Percentiles rank a stretch among this genome's conserved stretches.
Conservation (phyloP, 2,888 invertebrate species). For the Agriopis aurantiaria region DNA sequence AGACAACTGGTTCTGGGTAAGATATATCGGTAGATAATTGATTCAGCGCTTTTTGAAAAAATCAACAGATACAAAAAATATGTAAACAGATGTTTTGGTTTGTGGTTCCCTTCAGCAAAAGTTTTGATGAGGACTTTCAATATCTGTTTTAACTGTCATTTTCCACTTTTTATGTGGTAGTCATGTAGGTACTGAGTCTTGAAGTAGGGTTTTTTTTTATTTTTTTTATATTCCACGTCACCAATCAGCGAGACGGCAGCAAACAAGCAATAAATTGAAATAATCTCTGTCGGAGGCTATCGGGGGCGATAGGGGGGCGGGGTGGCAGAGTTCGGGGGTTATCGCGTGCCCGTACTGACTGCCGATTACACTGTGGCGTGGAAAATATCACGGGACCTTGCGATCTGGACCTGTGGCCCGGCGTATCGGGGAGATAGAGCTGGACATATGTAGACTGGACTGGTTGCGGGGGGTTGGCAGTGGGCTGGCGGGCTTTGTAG, state of each 20-base stretch:
- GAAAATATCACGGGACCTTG: conserved; percentile 54
- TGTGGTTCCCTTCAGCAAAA: no score
- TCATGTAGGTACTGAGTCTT: no score
- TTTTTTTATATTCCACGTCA: conserved; percentile 34
- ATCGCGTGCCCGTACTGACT: conserved; percentile 45
- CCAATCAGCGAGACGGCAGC: conserved; percentile 37
- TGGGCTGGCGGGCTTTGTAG: not conserved
- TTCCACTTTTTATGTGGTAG: no score
- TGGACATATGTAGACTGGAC: conserved; percentile 9
- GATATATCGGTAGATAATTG: no score
- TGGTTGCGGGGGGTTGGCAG: not conserved
- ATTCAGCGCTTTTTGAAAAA: no score
- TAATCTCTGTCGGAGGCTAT: conserved; percentile 52
- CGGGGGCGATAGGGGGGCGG: conserved; percentile 36
- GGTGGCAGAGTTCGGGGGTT: conserved; percentile 44
- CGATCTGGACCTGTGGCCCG: conserved; percentile 35
- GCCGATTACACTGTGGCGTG: conserved; percentile 34
- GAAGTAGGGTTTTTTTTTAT: no score
- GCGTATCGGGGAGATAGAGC: conserved; percentile 5
- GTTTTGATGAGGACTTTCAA: no score
- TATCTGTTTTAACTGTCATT: no score
- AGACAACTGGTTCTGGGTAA: no score
- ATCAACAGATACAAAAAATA: no score
- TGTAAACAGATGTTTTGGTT: no score
- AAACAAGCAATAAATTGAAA: conserved; percentile 61